phyloP scores from a whole-genome alignment of 2,888 invertebrate species.

The Plemyria rubiginata region DNA sequence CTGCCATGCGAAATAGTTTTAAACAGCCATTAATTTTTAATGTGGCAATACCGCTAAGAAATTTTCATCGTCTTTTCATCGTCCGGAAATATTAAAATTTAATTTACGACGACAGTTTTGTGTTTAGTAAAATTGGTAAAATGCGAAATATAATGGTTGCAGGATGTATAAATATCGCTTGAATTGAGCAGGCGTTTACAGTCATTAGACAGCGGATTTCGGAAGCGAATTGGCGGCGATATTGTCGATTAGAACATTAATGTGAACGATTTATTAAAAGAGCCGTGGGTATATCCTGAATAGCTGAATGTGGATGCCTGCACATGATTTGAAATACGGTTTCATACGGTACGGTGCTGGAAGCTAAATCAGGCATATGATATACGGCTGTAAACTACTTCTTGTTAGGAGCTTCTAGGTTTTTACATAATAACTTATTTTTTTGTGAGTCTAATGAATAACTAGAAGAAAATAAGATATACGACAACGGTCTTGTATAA shows the following conservation, averaged over 20 bases:
- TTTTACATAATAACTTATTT: no score
- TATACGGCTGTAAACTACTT: no score
- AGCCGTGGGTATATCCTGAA: constrained; percentile 3
- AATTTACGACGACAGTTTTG: constrained; percentile 76
- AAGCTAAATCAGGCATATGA: neutral
- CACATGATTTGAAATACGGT: neutral
- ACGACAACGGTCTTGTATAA: no score
- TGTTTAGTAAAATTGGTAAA: constrained; percentile 79
- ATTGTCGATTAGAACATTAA: constrained; percentile 47
- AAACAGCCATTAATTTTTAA: constrained; percentile 79
- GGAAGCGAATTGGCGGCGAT: constrained; percentile 60
- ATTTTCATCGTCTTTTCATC: constrained; percentile 67
- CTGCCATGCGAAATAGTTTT: constrained; percentile 81
- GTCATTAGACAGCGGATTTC: constrained; percentile 56
- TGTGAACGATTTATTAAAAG: constrained; percentile 13
- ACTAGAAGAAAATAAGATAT: no score
- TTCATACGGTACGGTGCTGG: neutral
- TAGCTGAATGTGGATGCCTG: neutral
- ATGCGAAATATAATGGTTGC: constrained; percentile 68
- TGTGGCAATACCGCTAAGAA: constrained; percentile 74
- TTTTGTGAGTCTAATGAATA: no score
- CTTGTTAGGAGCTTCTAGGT: no score
- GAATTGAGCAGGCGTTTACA: constrained; percentile 66
- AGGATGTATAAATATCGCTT: constrained; percentile 77
- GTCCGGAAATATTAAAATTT: constrained; percentile 82